A percentile compares a stretch with the other conserved stretches of the same genome.
These are phyloP conservation scores for Plestiodon gilberti DNA, from an alignment of 2,113 vertebrate genomes.

Conservation along the genomic window DNA sequence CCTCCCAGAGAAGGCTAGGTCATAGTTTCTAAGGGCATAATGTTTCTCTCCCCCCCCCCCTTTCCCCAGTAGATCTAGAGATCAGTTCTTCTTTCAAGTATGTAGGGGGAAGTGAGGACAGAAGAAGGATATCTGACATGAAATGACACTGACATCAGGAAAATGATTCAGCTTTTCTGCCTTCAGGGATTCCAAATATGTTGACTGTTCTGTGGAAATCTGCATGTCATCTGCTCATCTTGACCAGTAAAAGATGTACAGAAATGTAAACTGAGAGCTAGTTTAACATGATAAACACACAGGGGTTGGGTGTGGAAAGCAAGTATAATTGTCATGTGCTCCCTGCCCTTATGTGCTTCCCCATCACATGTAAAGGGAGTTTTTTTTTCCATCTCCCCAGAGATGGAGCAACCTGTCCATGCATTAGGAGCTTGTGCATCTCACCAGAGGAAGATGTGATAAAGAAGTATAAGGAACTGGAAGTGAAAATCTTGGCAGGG, in stretches of 20 bases:
- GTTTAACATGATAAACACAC: neutral
- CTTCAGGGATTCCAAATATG: neutral
- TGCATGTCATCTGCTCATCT: neutral
- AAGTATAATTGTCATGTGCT: neutral
- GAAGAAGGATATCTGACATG: neutral
- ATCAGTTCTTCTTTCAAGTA: neutral
- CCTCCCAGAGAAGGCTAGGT: neutral
- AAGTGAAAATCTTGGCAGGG: neutral
- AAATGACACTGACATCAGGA: neutral
- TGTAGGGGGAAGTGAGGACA: neutral
- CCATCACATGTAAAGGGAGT: neutral
- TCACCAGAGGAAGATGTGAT: neutral
- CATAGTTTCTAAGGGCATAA: neutral
- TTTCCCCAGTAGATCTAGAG: neutral
- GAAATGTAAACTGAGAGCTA: neutral
- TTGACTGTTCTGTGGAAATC: neutral
- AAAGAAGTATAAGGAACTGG: neutral
- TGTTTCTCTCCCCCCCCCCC: too few species aligned
- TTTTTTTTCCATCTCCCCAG: neutral
- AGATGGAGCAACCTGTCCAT: neutral
- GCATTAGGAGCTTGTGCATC: neutral
- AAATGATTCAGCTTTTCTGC: conserved; percentile 15
- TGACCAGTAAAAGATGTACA: neutral
- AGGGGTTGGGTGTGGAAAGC: neutral
- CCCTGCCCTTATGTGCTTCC: neutral